Evolutionary conservation across 2,113 vertebrate species (phyloP), one percentile per base, ranked within the genome.

Genomic region (Cygnus buccinator): DNA sequence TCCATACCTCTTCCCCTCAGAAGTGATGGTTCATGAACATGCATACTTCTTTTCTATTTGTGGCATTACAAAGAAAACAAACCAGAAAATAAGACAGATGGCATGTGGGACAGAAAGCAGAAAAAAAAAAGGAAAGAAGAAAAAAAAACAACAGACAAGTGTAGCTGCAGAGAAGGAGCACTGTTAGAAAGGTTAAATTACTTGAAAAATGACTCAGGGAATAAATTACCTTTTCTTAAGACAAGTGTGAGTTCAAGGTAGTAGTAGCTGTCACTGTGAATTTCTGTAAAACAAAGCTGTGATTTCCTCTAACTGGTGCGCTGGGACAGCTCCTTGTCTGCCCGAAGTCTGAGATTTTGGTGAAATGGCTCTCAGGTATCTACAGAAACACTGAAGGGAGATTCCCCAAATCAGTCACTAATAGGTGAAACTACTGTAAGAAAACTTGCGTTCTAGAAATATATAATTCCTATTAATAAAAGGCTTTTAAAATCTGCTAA

Each of bases 81-180:
- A 61, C 10, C 50, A 89, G 67, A 94, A 93, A 95, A 67, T 35
- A 75, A 92, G 46, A 61, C 90, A 96, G 90, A 93, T 83, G 84
- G 86, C 73, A 86, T 11, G 79, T 87, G 63, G 82, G 82, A 78
- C 63, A 83, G 75, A 93, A 87, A 87, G 41, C 20, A 84, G 20
- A 31, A 90, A 74, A 84, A 71, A 33, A 70, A 83, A 44, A 18
- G 11, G 10, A 73, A 84, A 65, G 86, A 68, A 33, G 28, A 89
- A 73, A 81, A 71, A 35, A 74, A 79, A 61, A 90, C 72, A 39
- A 6, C 3, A 84, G 21, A 58, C 23, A 58, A 8, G 39, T 75
- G 55, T 61, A 92, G 70, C 13, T 12, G 50, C 35, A 94, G 61
- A 90, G 67, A 84, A 37, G 62, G 16, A n/a, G 18, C 26, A 61